Conservation (phyloP, 1,140 invertebrate genomes). For the Bombus balteatus region DNA sequence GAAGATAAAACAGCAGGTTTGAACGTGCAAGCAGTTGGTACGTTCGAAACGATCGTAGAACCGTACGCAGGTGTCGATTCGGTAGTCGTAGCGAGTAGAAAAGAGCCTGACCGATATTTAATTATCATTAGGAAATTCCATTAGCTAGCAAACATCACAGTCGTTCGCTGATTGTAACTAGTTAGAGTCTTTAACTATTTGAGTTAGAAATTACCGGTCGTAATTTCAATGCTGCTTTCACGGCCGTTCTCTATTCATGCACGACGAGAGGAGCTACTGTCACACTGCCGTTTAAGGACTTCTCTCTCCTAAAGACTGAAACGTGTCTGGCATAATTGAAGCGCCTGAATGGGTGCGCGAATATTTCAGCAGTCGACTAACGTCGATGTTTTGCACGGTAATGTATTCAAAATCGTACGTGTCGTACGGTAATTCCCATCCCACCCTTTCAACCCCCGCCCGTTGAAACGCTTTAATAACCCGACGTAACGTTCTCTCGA, state of each 20-base stretch:
- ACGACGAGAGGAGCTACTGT: conserved; percentile 73
- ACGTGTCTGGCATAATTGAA: conserved; percentile 74
- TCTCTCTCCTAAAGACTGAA: conserved; percentile 70
- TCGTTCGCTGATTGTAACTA: conserved; percentile 74
- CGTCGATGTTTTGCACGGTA: conserved; percentile 49
- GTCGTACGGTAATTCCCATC: conserved; percentile 34
- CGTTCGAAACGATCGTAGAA: background rate
- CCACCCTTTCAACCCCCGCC: background rate
- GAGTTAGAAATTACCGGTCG: conserved; percentile 76
- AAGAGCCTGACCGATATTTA: conserved; percentile 64
- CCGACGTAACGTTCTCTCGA: conserved; percentile 24
- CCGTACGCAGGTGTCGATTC: background rate
- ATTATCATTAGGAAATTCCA: conserved; percentile 66
- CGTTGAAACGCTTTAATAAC: conserved; percentile 36
- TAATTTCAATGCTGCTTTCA: conserved; percentile 79
- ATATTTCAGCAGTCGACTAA: conserved; percentile 54
- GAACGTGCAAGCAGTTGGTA: background rate
- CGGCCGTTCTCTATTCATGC: conserved; percentile 73
- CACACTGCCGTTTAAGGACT: conserved; percentile 72
- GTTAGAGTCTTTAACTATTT: conserved; percentile 77
- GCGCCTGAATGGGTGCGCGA: conserved; percentile 55
- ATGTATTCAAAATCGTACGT: conserved; percentile 62
- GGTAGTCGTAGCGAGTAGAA: background rate
- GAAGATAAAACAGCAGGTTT: background rate
- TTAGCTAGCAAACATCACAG: conserved; percentile 61